Conservation (phyloP, 2,113 vertebrate genomes). For the Proterorhinus semilunaris region DNA sequence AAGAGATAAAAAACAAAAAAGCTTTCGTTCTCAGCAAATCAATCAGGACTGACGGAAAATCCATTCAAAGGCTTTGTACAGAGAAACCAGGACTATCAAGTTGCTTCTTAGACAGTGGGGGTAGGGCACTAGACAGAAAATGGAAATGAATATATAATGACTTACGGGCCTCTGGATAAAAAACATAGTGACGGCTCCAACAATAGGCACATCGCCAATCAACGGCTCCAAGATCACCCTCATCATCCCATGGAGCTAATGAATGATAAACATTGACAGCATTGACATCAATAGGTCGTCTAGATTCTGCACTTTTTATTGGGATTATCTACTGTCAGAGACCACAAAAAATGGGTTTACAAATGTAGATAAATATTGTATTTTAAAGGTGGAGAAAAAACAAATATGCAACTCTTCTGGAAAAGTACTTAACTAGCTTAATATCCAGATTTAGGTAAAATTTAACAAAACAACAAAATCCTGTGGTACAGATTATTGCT, state of each 20-base stretch:
- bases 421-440: too few relatives aligned
- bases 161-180: slow-evolving; percentile 91
- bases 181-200: slow-evolving; percentile 91
- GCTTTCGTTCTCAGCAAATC: slow-evolving; percentile 2
- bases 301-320: too few relatives aligned
- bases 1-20: slow-evolving; percentile 24
- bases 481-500: too few relatives aligned
- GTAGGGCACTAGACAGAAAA: slow-evolving; percentile 19
- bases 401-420: too few relatives aligned
- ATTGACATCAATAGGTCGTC: neutral
- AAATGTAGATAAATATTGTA: too few relatives aligned
- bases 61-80: slow-evolving; percentile 22
- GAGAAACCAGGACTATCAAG: neutral
- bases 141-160: slow-evolving; percentile 32
- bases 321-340: too few relatives aligned
- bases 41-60: slow-evolving; percentile 19
- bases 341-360: too few relatives aligned
- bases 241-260: slow-evolving; percentile 87
- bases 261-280: slow-evolving; percentile 12
- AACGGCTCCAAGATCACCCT: slow-evolving; percentile 91
- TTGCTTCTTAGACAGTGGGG: slow-evolving; percentile 11
- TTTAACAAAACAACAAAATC: too few relatives aligned
- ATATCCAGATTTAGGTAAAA: too few relatives aligned
- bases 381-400: too few relatives aligned
- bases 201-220: slow-evolving; percentile 86